Evolutionary conservation across 2,797 vertebrate species (phyloP), one percentile per base, ranked within the genome.

Genomic region (Rhinella marina): DNA sequence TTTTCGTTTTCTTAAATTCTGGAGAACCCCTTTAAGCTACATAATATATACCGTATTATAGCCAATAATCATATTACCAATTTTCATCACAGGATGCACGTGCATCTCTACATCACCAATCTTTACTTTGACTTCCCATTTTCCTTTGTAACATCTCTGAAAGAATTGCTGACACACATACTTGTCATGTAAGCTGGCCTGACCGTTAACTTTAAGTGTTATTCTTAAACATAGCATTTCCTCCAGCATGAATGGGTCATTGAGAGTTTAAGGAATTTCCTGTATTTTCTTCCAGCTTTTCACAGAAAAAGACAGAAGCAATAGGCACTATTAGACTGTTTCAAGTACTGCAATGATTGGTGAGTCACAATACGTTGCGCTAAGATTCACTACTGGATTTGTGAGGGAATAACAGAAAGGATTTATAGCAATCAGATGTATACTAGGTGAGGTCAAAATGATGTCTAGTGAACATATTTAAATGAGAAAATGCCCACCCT

Each of bases 211-310:
- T 78, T 78, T 5, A 12, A n/a, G 27, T 78, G 32, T 78, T 78
- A 17, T 13, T 78, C 17, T 52, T 25, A 56, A 56, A 78, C 76
- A 78, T 25, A 78, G n/a, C 50, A 78, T 56, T 54, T 41, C 21
- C 52, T 13, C 27, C 16, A 13, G 76, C 52, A 54, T 78, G 13
- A 56, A 21, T 56, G 14, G 50, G 52, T 62, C 61, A 62, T 23
- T 62, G 21, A 62, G 61, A 62, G 61, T 78, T 25, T 14, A 78
- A 25, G 50, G 76, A 56, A 78, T 56, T 78, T 78, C 50, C 76
- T 56, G 76, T 14, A 78, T 78, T 54, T 2, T 25, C 23, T 56
- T 78, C 8, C n/a, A 78, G 50, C 50, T 56, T 54, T 41, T 6
- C 41, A 41, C 41, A 41, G 41, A 41, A 41, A 6, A 41, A 41